Evolutionary conservation across 2,888 invertebrate genomes (phyloP).

Genomic region (Dermolepida albohirtum): DNA sequence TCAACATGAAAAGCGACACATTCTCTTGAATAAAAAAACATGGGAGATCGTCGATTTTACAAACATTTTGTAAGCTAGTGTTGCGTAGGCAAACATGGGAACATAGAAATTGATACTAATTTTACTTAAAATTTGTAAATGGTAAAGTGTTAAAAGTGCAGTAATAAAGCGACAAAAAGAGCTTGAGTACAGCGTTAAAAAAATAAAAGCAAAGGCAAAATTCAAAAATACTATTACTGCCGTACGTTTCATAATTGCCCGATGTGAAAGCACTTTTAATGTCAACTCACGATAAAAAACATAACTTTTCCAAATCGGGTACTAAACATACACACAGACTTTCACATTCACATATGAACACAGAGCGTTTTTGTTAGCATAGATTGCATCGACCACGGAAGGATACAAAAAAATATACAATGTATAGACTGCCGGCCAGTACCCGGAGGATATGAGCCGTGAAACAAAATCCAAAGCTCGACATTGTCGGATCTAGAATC

Average conservation of each 20-base stretch:
- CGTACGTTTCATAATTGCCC: not conserved
- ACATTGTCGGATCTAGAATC: slow-evolving; percentile 21
- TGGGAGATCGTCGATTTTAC: no score
- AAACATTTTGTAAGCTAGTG: no score
- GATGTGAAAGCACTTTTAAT: slow-evolving; percentile 23
- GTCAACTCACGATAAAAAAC: slow-evolving; percentile 11
- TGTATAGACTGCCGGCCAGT: slow-evolving; percentile 39
- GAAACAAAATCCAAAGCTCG: slow-evolving; percentile 47
- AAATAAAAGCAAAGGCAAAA: not conserved
- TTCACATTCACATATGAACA: slow-evolving; percentile 6
- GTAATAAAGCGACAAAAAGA: no score
- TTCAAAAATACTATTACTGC: not conserved
- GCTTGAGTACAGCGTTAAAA: not conserved
- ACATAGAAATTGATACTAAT: no score
- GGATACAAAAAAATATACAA: slow-evolving; percentile 10
- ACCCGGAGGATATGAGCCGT: slow-evolving; percentile 51
- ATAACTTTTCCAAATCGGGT: slow-evolving; percentile 21
- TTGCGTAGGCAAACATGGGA: no score
- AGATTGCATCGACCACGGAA: slow-evolving; percentile 16
- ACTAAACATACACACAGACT: slow-evolving; percentile 14
- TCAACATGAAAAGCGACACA: no score
- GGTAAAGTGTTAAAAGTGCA: no score
- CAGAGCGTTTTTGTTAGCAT: not conserved
- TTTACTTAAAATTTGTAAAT: no score
- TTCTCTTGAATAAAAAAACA: no score